A percentile compares a stretch with the other conserved stretches of the same genome.
These are phyloP conservation scores for Ivindomyrus marchei DNA, from an alignment of 2,113 vertebrate species.

Conservation along the genomic window DNA sequence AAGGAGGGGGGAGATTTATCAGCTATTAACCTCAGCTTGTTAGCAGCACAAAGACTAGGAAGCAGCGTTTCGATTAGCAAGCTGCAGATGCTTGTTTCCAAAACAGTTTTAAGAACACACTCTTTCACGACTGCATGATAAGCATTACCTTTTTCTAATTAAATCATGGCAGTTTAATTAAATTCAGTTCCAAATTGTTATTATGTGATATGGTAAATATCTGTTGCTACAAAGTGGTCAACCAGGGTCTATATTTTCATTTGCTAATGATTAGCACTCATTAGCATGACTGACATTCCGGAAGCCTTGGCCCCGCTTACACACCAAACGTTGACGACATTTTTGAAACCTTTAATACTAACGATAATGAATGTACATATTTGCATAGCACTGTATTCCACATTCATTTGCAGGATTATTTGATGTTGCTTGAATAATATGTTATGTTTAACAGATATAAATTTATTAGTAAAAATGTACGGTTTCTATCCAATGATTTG, in stretches of 20 bases:
- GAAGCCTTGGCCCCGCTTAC: neutral
- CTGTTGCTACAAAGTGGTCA: neutral
- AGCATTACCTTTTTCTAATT: constrained; percentile 5
- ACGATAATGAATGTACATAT: neutral
- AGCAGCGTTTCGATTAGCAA: neutral
- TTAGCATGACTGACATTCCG: neutral
- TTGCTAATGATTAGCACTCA: neutral
- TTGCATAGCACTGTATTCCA: neutral
- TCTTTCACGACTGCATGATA: neutral
- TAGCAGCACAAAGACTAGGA: neutral
- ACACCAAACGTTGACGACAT: neutral
- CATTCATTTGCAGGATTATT: neutral
- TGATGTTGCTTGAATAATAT: neutral
- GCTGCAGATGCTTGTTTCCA: neutral
- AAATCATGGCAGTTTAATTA: constrained; percentile 7
- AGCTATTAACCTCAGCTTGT: neutral
- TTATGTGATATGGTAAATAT: constrained; percentile 11
- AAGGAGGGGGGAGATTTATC: neutral
- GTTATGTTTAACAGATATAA: neutral
- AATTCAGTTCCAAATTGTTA: neutral
- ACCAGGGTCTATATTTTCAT: constrained; percentile 4
- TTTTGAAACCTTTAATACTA: neutral
- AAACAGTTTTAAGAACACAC: neutral
- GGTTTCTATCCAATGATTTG: neutral
- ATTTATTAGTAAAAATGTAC: neutral